phyloP scores from a whole-genome alignment of 2,113 vertebrate genomes.

The Cololabis saira region DNA sequence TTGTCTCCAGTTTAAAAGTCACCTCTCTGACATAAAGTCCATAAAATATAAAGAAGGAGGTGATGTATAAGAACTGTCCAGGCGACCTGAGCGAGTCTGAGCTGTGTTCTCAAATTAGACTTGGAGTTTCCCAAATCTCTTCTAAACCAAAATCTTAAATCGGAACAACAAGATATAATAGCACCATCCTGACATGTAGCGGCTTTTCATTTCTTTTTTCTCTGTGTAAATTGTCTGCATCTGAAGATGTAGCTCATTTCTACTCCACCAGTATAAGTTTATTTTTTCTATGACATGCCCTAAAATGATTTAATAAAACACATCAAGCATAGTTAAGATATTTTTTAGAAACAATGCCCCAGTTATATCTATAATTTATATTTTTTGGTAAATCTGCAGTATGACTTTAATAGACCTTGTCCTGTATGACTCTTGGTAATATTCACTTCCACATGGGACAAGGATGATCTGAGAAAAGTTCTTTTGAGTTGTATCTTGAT shows the following conservation, averaged over 20 bases:
- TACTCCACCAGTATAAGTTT: constrained; percentile 17
- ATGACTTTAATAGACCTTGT: constrained; percentile 2
- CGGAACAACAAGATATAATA: not conserved
- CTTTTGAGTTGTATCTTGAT: constrained; percentile 42
- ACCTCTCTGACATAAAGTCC: not conserved
- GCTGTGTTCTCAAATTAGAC: constrained; percentile 6
- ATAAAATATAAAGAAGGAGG: not conserved
- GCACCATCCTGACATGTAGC: constrained; percentile 44
- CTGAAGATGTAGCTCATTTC: constrained; percentile 29
- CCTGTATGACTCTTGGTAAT: not conserved
- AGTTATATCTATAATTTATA: constrained; percentile 1
- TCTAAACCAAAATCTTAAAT: constrained; percentile 37
- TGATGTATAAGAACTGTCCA: not conserved
- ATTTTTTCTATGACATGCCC: constrained; percentile 37
- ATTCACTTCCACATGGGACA: constrained; percentile 16
- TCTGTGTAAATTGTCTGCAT: constrained; percentile 24
- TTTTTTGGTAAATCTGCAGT: constrained; percentile 29
- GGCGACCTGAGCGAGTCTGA: not conserved
- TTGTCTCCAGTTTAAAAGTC: constrained; percentile 1
- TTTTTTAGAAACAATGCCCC: constrained; percentile 41
- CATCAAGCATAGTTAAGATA: constrained; percentile 8
- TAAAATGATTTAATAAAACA: constrained; percentile 22
- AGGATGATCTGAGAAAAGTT: constrained; percentile 2
- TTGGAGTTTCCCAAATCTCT: not conserved
- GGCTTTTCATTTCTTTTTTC: constrained; percentile 26